Conservation (phyloP, 2,888 invertebrate genomes). For the Eurytoma adleriae region DNA sequence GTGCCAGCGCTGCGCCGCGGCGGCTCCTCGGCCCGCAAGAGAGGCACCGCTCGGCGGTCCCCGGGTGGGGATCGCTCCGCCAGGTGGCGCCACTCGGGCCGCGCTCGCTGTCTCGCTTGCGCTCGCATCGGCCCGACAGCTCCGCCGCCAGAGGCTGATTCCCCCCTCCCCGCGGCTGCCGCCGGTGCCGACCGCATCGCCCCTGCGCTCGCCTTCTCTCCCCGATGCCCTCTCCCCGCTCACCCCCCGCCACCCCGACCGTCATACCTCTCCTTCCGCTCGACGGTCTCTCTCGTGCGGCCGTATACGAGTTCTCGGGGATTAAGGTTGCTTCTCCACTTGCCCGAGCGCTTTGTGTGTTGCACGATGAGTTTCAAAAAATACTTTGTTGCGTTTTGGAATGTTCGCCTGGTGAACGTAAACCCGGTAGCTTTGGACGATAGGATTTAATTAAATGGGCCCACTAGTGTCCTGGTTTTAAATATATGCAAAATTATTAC, state of each 20-base stretch:
- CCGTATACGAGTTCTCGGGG: not conserved
- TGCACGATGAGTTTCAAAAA: too few relatives aligned
- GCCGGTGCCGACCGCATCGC: too few relatives aligned
- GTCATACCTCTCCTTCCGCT: not conserved
- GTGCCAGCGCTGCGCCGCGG: slow-evolving; percentile 45
- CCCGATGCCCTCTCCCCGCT: not conserved
- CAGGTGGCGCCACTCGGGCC: slow-evolving; percentile 56
- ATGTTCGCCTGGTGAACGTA: too few relatives aligned
- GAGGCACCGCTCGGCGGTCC: slow-evolving; percentile 53
- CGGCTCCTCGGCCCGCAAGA: slow-evolving; percentile 17
- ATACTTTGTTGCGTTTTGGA: too few relatives aligned
- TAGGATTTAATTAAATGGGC: too few relatives aligned
- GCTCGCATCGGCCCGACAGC: not conserved
- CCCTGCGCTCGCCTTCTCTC: not conserved
- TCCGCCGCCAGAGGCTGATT: not conserved
- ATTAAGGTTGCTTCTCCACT: not conserved
- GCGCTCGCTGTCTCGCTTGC: slow-evolving; percentile 40
- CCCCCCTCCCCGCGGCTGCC: not conserved
- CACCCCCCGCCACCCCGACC: not conserved
- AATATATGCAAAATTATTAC: too few relatives aligned
- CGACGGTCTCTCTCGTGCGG: slow-evolving; percentile 1
- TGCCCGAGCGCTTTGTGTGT: not conserved
- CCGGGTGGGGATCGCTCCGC: slow-evolving; percentile 49
- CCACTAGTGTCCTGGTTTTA: too few relatives aligned
- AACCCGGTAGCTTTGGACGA: too few relatives aligned